Base-by-base conservation (phyloP, 2,113 vertebrate genomes). In the Hemiscyllium ocellatum region DNA sequence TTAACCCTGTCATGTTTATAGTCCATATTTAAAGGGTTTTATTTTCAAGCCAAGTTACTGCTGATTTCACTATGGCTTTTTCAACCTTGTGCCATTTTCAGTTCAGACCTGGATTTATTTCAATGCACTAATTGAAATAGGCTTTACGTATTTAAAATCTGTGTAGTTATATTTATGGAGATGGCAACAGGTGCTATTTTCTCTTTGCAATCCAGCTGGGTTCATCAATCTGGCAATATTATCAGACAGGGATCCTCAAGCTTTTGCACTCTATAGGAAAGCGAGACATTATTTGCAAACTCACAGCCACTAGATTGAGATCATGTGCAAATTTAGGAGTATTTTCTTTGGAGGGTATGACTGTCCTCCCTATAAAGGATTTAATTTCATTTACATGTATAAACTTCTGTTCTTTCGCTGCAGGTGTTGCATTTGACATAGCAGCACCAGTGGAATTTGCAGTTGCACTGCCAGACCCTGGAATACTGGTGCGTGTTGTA, bases 401-500 rank as follows among this genome's bases (percentile, higher is more conserved):
- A 98, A 94, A 99, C 98, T 97, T 99, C 99, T 83, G 99, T 99
- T 98, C 98, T 98, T 97, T 99, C 99, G 0, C 98, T 99, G 98
- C 99, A 99, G 0, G 99, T 99, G 98, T 99, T 99, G 97, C 99
- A 99, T 96, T 98, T 99, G 47, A 99, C 99, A 0, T 99, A 99
- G 97, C 99, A 99, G 98, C 99, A 99, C 99, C 99, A 99, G 96
- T 99, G 98, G 97, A 99, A 99, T 96, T 99, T 99, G 97, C 99
- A 99, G 98, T 99, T 99, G 97, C 99, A 99, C 97, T 99, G 99
- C 99, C 99, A 99, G 69, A 99, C 98, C 0, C 98, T 97, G 0
- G 99, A 99, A 96, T 99, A 99, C 97, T 99, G 99, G 97, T 99
- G 99, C 0, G 99, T 99, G 97, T 99, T 99, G 98, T 99, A 99